phyloP scores from a whole-genome alignment of 2,113 vertebrate genomes.

The Spea multiplicata region DNA sequence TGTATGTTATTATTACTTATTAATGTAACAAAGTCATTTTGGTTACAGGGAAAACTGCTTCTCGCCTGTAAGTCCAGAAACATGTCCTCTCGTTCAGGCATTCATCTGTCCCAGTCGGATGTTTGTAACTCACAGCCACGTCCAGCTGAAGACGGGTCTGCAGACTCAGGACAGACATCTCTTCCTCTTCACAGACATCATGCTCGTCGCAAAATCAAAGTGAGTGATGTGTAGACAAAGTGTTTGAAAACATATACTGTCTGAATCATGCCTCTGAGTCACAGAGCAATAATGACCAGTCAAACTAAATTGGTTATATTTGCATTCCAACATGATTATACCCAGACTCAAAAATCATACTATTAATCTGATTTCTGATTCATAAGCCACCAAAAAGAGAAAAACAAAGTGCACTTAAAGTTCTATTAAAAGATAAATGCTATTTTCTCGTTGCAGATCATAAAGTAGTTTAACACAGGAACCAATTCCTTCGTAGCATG shows the following conservation, averaged over 20 bases:
- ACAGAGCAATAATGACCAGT: not conserved
- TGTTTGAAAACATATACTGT: not conserved
- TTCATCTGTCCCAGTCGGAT: conserved; percentile 73
- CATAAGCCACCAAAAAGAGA: no score
- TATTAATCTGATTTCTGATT: no score
- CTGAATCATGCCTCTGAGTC: not conserved
- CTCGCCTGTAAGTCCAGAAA: conserved; percentile 78
- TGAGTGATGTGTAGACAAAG: conserved; percentile 59
- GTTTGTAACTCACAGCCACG: conserved; percentile 77
- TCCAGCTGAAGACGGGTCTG: conserved; percentile 85
- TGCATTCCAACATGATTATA: not conserved
- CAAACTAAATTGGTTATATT: not conserved
- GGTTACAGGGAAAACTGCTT: conserved; percentile 74
- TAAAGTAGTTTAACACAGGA: no score
- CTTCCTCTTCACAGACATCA: conserved; percentile 87
- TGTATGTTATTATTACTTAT: not conserved
- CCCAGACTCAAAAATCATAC: no score
- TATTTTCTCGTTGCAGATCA: no score
- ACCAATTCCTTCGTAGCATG: no score
- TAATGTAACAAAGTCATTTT: conserved; percentile 3
- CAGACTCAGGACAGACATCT: conserved; percentile 90
- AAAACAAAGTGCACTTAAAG: no score
- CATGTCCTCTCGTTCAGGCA: conserved; percentile 81
- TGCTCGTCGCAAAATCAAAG: conserved; percentile 92
- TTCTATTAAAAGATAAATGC: no score